Percentiles rank a stretch among this genome's conserved stretches.
Conservation (phyloP, 2,888 invertebrate species). For the Byasa hedistus region DNA sequence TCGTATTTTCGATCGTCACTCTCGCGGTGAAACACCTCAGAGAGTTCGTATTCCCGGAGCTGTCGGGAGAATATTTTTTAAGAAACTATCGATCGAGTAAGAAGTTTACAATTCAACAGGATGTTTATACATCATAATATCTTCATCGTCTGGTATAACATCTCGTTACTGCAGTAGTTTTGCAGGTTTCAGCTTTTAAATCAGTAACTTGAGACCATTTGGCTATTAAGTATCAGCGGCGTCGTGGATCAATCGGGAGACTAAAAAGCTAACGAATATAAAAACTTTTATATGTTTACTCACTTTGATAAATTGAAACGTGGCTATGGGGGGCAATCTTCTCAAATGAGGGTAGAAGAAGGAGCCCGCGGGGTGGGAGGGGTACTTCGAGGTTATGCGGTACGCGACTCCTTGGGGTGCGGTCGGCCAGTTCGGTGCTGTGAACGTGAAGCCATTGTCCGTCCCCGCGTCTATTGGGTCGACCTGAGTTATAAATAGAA, state of each 20-base stretch:
- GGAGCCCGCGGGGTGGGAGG: constrained; percentile 95
- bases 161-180: too few relatives aligned
- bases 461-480: constrained; percentile 96
- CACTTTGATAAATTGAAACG: constrained; percentile 95
- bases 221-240: too few relatives aligned
- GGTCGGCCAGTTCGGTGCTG: constrained; percentile 97
- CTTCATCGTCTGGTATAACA: too few relatives aligned
- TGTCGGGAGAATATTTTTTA: constrained; percentile 49
- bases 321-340: constrained; percentile 92
- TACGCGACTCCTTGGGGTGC: constrained; percentile 93
- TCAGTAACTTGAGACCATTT: too few relatives aligned
- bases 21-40: constrained; percentile 90
- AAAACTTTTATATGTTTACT: constrained; percentile 37
- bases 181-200: too few relatives aligned
- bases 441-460: constrained; percentile 97
- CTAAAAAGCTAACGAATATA: too few relatives aligned
- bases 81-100: background rate
- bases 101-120: too few relatives aligned
- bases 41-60: constrained; percentile 93
- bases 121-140: too few relatives aligned
- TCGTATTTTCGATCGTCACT: constrained; percentile 89
- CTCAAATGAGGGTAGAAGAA: constrained; percentile 95
- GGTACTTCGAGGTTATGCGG: constrained; percentile 92
- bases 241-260: too few relatives aligned
- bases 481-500: constrained; percentile 76